Conservation (phyloP, 2,113 vertebrate genomes). For the Oxyruncus cristatus region DNA sequence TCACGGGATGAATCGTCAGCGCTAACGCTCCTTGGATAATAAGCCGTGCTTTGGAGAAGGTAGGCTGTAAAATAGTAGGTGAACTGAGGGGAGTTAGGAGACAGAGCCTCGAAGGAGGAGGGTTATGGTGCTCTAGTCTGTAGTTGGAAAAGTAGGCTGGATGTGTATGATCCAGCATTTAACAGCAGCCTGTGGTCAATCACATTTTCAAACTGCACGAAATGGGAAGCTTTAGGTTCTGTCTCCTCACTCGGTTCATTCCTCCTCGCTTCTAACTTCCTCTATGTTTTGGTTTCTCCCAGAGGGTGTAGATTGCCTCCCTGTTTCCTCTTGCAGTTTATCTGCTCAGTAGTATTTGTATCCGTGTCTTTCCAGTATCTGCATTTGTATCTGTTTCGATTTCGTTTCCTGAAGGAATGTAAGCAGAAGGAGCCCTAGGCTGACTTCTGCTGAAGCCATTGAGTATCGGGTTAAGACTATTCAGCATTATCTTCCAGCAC, state of each 20-base stretch:
- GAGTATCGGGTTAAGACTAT: not conserved
- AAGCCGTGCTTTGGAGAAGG: not conserved
- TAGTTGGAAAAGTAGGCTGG: not conserved
- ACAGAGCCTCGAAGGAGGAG: not conserved
- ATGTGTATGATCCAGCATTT: not conserved
- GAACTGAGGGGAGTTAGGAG: not conserved
- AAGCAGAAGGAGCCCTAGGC: not conserved
- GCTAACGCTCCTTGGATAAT: fast-evolving
- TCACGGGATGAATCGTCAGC: not conserved
- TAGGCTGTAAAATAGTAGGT: not conserved
- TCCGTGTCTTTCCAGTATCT: not conserved
- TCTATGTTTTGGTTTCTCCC: not conserved
- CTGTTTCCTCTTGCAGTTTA: not conserved
- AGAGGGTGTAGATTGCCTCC: not conserved
- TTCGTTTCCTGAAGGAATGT: not conserved
- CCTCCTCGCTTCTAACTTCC: not conserved
- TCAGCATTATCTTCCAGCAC: not conserved
- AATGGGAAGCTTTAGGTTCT: not conserved
- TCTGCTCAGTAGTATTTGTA: not conserved
- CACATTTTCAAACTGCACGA: not conserved
- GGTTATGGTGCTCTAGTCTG: not conserved
- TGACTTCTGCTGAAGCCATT: not conserved
- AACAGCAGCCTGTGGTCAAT: not conserved
- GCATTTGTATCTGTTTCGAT: not conserved
- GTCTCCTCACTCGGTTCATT: not conserved